phyloP scores from a whole-genome alignment of 2,888 invertebrate species.

The Andrena flavipes region DNA sequence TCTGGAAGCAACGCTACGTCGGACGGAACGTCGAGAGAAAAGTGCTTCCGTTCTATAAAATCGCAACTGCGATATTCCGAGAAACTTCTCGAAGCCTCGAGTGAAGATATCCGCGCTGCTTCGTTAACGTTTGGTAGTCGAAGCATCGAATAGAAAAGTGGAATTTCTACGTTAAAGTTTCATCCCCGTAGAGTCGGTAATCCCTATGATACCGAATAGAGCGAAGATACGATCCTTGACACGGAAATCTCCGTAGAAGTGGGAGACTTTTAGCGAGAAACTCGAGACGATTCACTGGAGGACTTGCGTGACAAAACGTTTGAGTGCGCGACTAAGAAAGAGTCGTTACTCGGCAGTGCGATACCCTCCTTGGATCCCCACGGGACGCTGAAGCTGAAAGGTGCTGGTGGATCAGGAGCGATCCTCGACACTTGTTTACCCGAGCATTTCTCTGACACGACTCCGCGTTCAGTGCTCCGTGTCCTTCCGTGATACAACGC shows the following conservation, averaged over 20 bases:
- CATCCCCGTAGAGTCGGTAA: not conserved
- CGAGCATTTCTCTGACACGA: not conserved
- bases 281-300: not conserved
- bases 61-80: too few species aligned
- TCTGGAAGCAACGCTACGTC: not conserved
- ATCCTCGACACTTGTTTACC: constrained; percentile 2
- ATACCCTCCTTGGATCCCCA: not conserved
- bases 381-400: constrained; percentile 42
- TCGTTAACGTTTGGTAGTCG: too few species aligned
- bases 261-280: not conserved
- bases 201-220: not conserved
- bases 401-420: constrained; percentile 16
- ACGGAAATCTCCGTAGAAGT: not conserved
- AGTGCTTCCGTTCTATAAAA: not conserved
- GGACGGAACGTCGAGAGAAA: not conserved
- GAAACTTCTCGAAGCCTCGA: too few species aligned
- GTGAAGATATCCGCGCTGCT: too few species aligned
- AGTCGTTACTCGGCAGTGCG: constrained; percentile 1
- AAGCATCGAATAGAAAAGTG: not conserved
- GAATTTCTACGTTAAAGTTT: not conserved
- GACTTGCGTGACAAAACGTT: not conserved
- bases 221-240: not conserved
- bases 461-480: not conserved
- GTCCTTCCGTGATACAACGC: not conserved
- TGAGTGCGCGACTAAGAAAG: constrained; percentile 5